Percentiles rank a stretch among this genome's conserved stretches.
Evolutionary conservation across 53 echinoderm and acorn worm species (phyloP).

Genomic region (Pentamera pediparva): DNA sequence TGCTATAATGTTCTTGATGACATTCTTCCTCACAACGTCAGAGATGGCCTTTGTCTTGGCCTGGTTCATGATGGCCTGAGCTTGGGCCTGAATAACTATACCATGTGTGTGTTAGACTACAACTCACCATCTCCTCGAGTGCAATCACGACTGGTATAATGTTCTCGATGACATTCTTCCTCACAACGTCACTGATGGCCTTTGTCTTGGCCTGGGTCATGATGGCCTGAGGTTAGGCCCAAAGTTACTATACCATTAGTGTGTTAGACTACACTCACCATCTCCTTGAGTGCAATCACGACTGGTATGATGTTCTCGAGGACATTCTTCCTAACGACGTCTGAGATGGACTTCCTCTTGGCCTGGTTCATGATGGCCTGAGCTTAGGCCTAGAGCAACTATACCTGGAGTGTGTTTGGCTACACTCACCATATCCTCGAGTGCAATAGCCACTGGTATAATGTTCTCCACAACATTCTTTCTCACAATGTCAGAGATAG

Average conservation of each 20-base stretch:
- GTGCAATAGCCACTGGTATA: constrained; percentile 75
- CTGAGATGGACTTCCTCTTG: constrained; percentile 79
- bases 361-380: constrained; percentile 85
- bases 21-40: constrained; percentile 88
- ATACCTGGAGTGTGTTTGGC: too few relatives aligned
- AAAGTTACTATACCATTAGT: too few relatives aligned
- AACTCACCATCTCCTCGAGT: constrained; percentile 88
- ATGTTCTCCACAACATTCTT: constrained; percentile 96
- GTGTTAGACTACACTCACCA: too few relatives aligned
- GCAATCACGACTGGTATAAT: constrained; percentile 80
- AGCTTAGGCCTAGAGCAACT: too few relatives aligned
- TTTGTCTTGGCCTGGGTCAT: constrained; percentile 87
- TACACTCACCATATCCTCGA: constrained; percentile 89
- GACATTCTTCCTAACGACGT: constrained; percentile 88
- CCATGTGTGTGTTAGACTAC: too few relatives aligned
- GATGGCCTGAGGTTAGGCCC: constrained; percentile 80
- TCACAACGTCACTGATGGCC: constrained; percentile 82
- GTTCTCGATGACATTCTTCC: constrained; percentile 93
- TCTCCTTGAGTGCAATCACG: constrained; percentile 81
- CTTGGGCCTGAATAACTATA: too few relatives aligned
- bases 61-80: constrained; percentile 81
- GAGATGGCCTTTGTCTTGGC: constrained; percentile 86
- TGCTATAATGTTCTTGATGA: constrained; percentile 94
- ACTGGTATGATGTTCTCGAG: constrained; percentile 90
- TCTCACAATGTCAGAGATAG: constrained; percentile 88